Base-by-base conservation (phyloP, 2,888 invertebrate species). In the Latheticus oryzae region DNA sequence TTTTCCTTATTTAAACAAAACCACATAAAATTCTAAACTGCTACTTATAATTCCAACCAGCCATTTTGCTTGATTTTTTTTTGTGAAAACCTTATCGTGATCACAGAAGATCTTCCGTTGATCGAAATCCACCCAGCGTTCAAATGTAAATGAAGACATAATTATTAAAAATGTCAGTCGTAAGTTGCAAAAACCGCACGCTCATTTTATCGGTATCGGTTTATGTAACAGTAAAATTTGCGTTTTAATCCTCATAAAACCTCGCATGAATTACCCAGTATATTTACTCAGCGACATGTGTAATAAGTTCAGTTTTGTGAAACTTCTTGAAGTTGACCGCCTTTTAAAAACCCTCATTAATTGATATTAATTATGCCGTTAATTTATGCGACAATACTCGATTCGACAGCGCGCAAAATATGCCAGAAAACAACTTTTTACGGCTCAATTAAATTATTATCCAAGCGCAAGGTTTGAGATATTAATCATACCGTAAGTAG, bases 131-230 rank as follows among this genome's bases (percentile, higher is more conserved):
- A 24, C 3, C n/a, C 37, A 45, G 50, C 12, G 30, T 50, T 28
- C 9, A 47, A 50, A 56, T 56, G 50, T 50, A 56, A 56, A 56
- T 56, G 42, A 56, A 56, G 56, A 42, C 56, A 50, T 56, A 56
- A 56, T 56, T 56, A 56, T 38, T 42, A 56, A 50, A 47, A 53
- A 53, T 43, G 53, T 26, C 53, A 35, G 53, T 43, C 17, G 43
- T 53, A 53, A 32, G 19, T 40, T 33, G 17, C n/a, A 35, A 45
- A 54, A 54, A 45, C 35, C 16, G 28, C 35, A 24, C 23, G 47
- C 24, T 43, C 32, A 24, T 43, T 33, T 53, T 53, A 43, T 42
- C 35, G 53, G 40, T 32, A 53, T 55, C 55, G 37, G 38, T 32
- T 56, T 40, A 35, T 24, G 40, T 42, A 56, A 56, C 50, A 56